phyloP scores from a whole-genome alignment of 1,140 invertebrate species.

The Drosophila rhopaloa region DNA sequence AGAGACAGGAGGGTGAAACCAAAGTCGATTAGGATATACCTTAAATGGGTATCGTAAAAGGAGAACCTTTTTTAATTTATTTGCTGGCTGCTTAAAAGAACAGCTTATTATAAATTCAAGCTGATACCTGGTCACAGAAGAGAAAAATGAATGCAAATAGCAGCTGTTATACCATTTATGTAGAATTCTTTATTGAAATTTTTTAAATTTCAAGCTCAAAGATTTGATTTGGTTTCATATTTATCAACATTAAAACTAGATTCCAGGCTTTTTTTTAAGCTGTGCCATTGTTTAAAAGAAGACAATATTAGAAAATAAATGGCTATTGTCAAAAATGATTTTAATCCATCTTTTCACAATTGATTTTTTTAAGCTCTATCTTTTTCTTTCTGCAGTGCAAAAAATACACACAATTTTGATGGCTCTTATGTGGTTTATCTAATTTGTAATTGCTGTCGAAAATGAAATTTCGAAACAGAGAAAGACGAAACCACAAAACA shows the following conservation, averaged over 20 bases:
- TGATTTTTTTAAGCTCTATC: neutral
- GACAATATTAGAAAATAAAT: neutral
- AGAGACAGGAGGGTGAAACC: constrained; percentile 38
- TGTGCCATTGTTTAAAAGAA: too few relatives aligned
- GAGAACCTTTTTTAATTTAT: neutral
- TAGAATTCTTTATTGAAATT: too few relatives aligned
- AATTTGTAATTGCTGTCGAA: constrained; percentile 70
- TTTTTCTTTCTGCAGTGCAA: constrained; percentile 1
- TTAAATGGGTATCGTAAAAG: constrained; percentile 11
- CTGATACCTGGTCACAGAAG: too few relatives aligned
- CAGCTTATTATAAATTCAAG: neutral
- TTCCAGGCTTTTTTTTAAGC: too few relatives aligned
- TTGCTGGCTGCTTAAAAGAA: neutral
- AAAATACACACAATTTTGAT: constrained; percentile 45
- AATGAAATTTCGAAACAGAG: constrained; percentile 44
- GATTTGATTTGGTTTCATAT: too few relatives aligned
- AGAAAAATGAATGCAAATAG: too few relatives aligned
- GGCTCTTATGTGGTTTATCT: constrained; percentile 50
- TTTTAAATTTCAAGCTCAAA: too few relatives aligned
- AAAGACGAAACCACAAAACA: constrained; percentile 43
- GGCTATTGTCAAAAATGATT: neutral
- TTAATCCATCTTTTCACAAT: neutral
- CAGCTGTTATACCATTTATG: too few relatives aligned
- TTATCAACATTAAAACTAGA: too few relatives aligned
- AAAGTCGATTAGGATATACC: constrained; percentile 39